phyloP scores from a whole-genome alignment of 1,140 invertebrate species.

The Bactericera cockerelli region DNA sequence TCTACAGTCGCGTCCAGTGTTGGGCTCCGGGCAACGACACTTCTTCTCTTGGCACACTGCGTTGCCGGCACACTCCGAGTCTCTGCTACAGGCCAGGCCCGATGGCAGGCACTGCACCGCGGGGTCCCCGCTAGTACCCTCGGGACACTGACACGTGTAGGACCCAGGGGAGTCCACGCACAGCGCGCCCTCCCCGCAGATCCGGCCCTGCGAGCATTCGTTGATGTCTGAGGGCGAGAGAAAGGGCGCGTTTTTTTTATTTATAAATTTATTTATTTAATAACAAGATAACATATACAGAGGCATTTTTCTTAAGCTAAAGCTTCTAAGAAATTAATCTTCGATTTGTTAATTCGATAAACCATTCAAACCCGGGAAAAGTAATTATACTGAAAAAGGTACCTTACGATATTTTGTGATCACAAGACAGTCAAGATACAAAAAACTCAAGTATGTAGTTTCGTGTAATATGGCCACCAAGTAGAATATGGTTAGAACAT shows the following conservation, averaged over 20 bases:
- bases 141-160: slow-evolving; percentile 63
- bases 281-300: no score
- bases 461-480: no score
- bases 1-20: slow-evolving; percentile 77
- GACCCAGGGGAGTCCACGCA: slow-evolving; percentile 64
- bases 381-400: no score
- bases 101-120: slow-evolving; percentile 57
- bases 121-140: slow-evolving; percentile 67
- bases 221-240: slow-evolving; percentile 49
- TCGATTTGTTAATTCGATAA: not conserved
- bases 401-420: no score
- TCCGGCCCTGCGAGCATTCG: slow-evolving; percentile 49
- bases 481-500: no score
- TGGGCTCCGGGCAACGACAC: slow-evolving; percentile 77
- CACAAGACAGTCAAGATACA: no score
- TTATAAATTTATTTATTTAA: no score
- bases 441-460: no score
- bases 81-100: slow-evolving; percentile 53
- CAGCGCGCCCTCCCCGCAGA: slow-evolving; percentile 61
- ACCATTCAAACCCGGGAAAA: no score
- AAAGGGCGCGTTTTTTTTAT: no score
- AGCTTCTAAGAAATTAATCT: not conserved
- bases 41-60: slow-evolving; percentile 61
- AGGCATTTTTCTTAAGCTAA: no score
- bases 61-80: slow-evolving; percentile 74